Percentiles rank a stretch among this genome's conserved stretches.
Evolutionary conservation across 2,113 vertebrate species (phyloP).

Genomic region (Melanotaenia duboulayi): DNA sequence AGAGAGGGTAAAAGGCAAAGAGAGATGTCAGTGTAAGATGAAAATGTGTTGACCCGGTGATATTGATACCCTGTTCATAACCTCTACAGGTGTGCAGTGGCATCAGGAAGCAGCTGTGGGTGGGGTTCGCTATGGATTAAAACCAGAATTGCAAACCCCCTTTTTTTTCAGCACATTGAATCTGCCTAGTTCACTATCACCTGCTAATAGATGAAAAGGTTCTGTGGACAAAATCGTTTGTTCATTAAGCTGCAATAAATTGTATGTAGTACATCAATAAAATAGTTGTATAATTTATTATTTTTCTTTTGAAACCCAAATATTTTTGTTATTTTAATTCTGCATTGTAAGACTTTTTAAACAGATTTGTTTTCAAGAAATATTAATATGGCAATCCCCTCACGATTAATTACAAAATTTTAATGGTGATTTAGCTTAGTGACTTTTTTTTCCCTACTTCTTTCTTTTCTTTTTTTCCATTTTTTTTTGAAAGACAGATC

Average conservation of each 20-base stretch:
- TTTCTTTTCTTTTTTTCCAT: constrained; percentile 10
- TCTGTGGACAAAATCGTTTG: not conserved
- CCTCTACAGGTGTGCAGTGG: constrained; percentile 73
- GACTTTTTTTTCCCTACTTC: not conserved
- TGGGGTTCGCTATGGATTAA: constrained; percentile 54
- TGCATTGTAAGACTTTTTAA: not conserved
- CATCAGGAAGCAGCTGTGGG: constrained; percentile 59
- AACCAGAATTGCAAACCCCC: constrained; percentile 57
- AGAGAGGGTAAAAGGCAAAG: constrained; percentile 39
- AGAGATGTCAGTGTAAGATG: constrained; percentile 78
- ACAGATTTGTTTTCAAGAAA: not conserved
- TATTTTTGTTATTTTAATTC: not conserved
- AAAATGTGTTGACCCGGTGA: constrained; percentile 81
- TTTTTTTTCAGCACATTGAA: constrained; percentile 38
- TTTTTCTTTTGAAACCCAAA: not conserved
- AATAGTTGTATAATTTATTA: not conserved
- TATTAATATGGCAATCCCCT: constrained; percentile 24
- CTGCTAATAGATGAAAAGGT: constrained; percentile 40
- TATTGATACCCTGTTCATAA: constrained; percentile 78
- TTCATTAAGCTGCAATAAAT: no score
- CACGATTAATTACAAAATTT: constrained; percentile 47
- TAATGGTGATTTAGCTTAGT: constrained; percentile 42
- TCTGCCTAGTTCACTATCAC: constrained; percentile 18
- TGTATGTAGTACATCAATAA: no score
- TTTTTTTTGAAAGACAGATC: constrained; percentile 70